Evolutionary conservation across 2,797 vertebrate genomes (phyloP).

Genomic region (Hapalemur alaotrensis): DNA sequence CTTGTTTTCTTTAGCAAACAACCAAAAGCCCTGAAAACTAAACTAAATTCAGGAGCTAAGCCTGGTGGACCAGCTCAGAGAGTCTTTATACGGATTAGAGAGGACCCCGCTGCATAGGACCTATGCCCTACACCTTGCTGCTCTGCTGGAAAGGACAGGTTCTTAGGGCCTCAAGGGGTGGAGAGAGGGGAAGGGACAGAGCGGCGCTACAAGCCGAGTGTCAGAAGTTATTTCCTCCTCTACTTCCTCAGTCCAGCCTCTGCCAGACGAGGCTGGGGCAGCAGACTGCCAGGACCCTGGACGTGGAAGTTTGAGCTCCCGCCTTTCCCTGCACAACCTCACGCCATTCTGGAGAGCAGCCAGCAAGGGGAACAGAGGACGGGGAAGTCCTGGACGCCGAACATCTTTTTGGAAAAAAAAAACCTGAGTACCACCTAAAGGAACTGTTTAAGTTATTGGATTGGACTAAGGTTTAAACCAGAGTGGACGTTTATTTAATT

Average conservation of each 20-base stretch:
- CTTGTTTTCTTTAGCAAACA: not conserved
- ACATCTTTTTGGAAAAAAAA: not conserved
- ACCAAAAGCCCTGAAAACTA: not conserved
- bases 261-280: not conserved
- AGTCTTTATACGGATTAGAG: not conserved
- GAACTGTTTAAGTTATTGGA: slow-evolving; percentile 36
- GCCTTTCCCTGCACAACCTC: accelerated
- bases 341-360: not conserved
- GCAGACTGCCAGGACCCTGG: not conserved
- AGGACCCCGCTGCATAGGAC: accelerated
- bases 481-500: slow-evolving; percentile 73
- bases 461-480: slow-evolving; percentile 57
- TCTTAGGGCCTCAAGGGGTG: not conserved
- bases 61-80: not conserved
- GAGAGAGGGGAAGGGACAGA: too few species aligned
- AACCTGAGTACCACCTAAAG: not conserved
- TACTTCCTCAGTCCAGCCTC: not conserved
- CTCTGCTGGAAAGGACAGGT: not conserved
- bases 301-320: not conserved
- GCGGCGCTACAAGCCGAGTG: not conserved
- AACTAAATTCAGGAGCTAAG: not conserved
- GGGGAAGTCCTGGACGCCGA: not conserved
- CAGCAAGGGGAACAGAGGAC: not conserved
- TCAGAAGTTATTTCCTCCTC: not conserved
- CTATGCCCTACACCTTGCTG: too few species aligned